Percentiles rank a stretch among this genome's conserved stretches.
Evolutionary conservation across 2,888 invertebrate species (phyloP).

Genomic region (Lamproptera curius): DNA sequence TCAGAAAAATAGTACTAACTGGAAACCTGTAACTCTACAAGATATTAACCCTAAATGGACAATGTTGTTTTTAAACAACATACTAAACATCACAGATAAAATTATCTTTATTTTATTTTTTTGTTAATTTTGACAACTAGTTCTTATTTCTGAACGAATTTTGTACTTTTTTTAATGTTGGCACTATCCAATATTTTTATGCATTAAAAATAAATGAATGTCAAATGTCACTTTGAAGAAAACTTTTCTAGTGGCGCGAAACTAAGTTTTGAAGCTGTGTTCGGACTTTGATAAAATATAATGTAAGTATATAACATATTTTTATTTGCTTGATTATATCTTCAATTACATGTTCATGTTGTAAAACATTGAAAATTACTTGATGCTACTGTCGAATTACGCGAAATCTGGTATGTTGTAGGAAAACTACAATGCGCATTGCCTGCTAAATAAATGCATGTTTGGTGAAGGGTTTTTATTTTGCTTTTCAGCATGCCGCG

Average conservation of each 20-base stretch:
- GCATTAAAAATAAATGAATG: slow-evolving; percentile 30
- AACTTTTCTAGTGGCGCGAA: slow-evolving; percentile 33
- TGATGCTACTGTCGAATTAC: slow-evolving; percentile 30
- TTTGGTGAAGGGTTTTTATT: slow-evolving; percentile 38
- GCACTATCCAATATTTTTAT: slow-evolving; percentile 32
- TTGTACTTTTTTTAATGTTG: slow-evolving; percentile 32
- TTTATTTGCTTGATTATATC: slow-evolving; percentile 34
- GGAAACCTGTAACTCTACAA: too few species aligned
- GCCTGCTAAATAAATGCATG: slow-evolving; percentile 34
- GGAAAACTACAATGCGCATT: slow-evolving; percentile 37
- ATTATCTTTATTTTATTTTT: slow-evolving; percentile 10
- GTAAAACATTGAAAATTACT: slow-evolving; percentile 34
- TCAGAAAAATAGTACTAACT: too few species aligned
- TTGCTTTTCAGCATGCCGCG: slow-evolving; percentile 36
- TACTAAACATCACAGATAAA: slow-evolving; percentile 13
- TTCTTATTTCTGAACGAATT: not conserved
- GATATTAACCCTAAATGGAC: slow-evolving; percentile 11
- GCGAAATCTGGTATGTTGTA: slow-evolving; percentile 35
- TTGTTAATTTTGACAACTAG: slow-evolving; percentile 12
- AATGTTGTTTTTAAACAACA: slow-evolving; percentile 14
- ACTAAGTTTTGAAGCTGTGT: slow-evolving; percentile 32
- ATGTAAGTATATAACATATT: slow-evolving; percentile 32
- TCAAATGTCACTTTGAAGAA: slow-evolving; percentile 32
- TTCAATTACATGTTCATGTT: slow-evolving; percentile 32
- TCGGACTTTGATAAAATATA: slow-evolving; percentile 31